Conservation (phyloP, 2,797 vertebrate species). For the Cossypha heuglini region DNA sequence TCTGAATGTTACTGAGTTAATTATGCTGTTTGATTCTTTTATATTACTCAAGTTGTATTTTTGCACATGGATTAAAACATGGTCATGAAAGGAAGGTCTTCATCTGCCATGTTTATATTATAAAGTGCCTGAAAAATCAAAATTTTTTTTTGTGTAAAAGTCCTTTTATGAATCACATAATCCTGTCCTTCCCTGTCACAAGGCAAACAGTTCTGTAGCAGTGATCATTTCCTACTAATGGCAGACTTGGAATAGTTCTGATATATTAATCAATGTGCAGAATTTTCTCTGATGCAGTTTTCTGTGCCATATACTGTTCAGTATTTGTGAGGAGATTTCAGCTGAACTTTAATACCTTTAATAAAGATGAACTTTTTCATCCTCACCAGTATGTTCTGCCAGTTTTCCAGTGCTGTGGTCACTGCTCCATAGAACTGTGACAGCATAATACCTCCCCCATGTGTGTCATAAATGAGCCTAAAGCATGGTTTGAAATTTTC, state of each 20-base stretch:
- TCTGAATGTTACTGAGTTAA: background rate
- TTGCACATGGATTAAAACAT: background rate
- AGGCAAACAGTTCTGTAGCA: background rate
- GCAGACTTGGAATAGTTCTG: background rate
- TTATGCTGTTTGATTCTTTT: background rate
- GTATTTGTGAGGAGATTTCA: background rate
- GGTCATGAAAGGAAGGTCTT: background rate
- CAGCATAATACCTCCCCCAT: fast-evolving
- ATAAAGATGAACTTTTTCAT: background rate
- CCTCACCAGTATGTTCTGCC: background rate
- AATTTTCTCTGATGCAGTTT: background rate
- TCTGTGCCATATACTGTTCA: background rate
- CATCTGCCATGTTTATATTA: background rate
- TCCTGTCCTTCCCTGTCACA: background rate
- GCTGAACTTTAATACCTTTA: background rate
- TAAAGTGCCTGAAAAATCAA: background rate
- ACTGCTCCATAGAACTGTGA: background rate
- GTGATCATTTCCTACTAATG: background rate
- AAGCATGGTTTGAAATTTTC: background rate
- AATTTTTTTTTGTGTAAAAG: background rate
- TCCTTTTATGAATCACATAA: background rate
- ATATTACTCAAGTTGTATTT: background rate
- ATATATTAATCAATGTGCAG: background rate
- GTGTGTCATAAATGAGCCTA: background rate
- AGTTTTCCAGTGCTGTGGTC: background rate